Evolutionary conservation across 2,113 vertebrate species (phyloP), one percentile per base, ranked within the genome.

Genomic region (Narcine bancroftii): DNA sequence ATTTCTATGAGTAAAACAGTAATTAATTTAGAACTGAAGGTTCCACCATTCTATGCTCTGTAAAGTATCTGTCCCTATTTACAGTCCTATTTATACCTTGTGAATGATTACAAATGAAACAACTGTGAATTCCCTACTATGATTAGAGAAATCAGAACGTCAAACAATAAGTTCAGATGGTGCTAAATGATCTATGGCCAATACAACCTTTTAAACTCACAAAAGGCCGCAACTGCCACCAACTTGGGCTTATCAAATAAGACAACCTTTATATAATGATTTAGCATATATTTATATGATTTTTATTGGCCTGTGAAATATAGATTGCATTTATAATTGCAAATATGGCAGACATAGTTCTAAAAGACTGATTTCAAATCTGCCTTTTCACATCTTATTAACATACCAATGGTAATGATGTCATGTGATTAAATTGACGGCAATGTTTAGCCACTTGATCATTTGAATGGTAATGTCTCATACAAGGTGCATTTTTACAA

Each of bases 61-160:
- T 60, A 63, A 87, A 87, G 60, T 36, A 87, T 63, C 81, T 6
- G n/a, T 60, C 53, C 33, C 53, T 60, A 60, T 56, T 87, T 87
- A n/a, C 53, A 36, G n/a, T 36, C 56, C 53, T n/a, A 60, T 7
- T 15, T n/a, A 60, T 87, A n/a, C 17, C 5, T 63, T 63, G 53
- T 87, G 81, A 60, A 39, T n/a, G 53, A 60, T 81, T 33, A 56
- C 33, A 87, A 60, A 87, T 87, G 36, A 87, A 87, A 87, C 36
- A 39, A 87, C 81, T 87, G 81, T 85, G 81, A 87, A 87, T 87
- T 87, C 60, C n/a, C 1, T 60, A 87, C 13, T 63, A 24, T n/a
- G 21, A 60, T 87, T n/a, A 56, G 50, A 63, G 53, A 21, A 63
- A 56, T 63, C 53, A 87, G 81, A 39, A 63, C 81, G 17, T 33